Conservation (phyloP, 2,797 vertebrate genomes). For the Chiloscyllium punctatum region DNA sequence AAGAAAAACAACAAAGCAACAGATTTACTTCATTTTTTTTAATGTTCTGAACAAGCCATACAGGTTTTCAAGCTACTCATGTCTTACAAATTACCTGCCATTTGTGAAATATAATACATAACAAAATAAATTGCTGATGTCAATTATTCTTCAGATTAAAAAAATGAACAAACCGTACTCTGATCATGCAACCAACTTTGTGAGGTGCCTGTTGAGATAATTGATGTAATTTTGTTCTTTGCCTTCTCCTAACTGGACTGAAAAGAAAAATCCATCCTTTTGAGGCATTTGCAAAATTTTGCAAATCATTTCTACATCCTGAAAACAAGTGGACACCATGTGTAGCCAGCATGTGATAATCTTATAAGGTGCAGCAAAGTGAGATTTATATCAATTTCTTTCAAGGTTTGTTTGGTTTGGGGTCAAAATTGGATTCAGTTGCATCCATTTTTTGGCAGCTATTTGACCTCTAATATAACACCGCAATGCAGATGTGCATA, state of each 20-base stretch:
- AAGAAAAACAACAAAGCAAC: neutral
- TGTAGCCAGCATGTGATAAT: neutral
- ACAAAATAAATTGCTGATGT: neutral
- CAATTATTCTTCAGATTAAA: neutral
- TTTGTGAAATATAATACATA: neutral
- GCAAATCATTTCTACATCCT: neutral
- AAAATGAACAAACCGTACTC: neutral
- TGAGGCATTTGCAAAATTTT: neutral
- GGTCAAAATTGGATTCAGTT: neutral
- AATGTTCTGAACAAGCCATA: neutral
- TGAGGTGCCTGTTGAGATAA: neutral
- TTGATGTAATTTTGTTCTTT: neutral
- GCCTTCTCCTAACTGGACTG: neutral
- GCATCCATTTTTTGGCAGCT: neutral
- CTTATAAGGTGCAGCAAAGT: neutral
- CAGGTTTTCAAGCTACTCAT: neutral
- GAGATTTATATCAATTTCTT: neutral
- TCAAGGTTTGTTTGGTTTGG: neutral
- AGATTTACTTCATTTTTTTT: neutral
- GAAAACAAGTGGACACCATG: neutral
- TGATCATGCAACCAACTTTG: neutral
- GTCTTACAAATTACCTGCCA: neutral
- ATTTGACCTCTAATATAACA: neutral
- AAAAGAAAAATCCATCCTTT: neutral
- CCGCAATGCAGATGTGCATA: neutral